These are phyloP conservation scores for Tineola bisselliella DNA, from an alignment of 2,888 invertebrate genomes.

Conservation along the genomic window DNA sequence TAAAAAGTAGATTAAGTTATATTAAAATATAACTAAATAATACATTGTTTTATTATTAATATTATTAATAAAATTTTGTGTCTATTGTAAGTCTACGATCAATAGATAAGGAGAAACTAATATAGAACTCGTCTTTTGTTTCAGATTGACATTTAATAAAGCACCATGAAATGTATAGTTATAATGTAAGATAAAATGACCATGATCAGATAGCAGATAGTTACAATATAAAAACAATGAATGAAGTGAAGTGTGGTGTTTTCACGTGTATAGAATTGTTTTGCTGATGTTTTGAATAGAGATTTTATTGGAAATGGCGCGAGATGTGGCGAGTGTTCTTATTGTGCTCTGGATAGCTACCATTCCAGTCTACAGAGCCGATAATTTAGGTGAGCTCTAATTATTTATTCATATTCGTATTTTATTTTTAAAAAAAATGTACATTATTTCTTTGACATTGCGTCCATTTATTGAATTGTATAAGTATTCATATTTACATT, in stretches of 20 bases:
- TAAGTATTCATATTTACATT: too few species aligned
- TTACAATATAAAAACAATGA: background rate
- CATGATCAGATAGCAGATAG: background rate
- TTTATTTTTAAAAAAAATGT: too few species aligned
- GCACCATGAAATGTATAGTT: background rate
- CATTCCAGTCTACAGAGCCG: slow-evolving; percentile 51
- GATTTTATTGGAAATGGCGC: slow-evolving; percentile 30
- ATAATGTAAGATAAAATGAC: background rate
- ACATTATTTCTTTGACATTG: too few species aligned
- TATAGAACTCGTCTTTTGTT: background rate
- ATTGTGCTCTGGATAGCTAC: slow-evolving; percentile 49
- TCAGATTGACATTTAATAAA: background rate
- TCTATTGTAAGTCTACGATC: too few species aligned
- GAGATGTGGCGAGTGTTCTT: slow-evolving; percentile 37
- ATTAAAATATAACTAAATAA: too few species aligned
- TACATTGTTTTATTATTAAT: too few species aligned
- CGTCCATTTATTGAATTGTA: too few species aligned
- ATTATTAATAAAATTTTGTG: too few species aligned
- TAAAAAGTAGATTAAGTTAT: too few species aligned
- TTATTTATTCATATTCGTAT: too few species aligned
- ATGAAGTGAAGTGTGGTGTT: background rate
- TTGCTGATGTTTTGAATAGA: background rate
- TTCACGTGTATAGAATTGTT: background rate
- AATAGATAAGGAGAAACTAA: too few species aligned
- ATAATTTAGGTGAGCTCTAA: slow-evolving; percentile 56